Percentiles rank a stretch among this genome's conserved stretches.
These are phyloP conservation scores for Platycnemis pennipes DNA, from an alignment of 2,888 invertebrate species.

Conservation along the genomic window DNA sequence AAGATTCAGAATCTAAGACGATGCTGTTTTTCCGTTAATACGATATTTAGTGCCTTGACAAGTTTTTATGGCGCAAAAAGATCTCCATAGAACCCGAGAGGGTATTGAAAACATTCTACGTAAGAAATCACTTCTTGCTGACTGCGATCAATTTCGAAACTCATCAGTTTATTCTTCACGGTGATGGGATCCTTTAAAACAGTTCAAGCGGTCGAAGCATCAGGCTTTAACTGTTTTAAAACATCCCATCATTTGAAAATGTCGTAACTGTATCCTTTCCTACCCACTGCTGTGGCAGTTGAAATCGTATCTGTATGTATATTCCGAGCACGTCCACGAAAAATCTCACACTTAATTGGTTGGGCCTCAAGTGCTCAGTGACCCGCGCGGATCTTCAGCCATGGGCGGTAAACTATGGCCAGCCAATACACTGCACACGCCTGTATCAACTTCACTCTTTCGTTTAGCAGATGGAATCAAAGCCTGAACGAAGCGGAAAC, in stretches of 20 bases:
- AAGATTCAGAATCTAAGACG: no score
- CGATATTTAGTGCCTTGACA: neutral
- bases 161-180: neutral
- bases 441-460: neutral
- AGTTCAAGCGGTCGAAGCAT: neutral
- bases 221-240: slow-evolving; percentile 38
- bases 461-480: neutral
- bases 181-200: neutral
- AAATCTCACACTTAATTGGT: slow-evolving; percentile 15
- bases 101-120: neutral
- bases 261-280: slow-evolving; percentile 41
- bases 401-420: neutral
- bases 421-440: neutral
- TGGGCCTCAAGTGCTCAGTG: slow-evolving; percentile 40
- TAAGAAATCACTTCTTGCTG: neutral
- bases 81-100: neutral
- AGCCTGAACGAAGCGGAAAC: no score
- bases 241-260: slow-evolving; percentile 30
- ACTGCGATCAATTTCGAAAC: neutral
- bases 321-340: slow-evolving; percentile 40
- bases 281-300: slow-evolving; percentile 16
- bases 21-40: no score
- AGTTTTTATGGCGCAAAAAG: neutral
- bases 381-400: slow-evolving; percentile 36
- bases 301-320: slow-evolving; percentile 23